Percentiles rank a stretch among this genome's conserved stretches.
Conservation (phyloP, 2,113 vertebrate species). For the Ageneiosus marmoratus region DNA sequence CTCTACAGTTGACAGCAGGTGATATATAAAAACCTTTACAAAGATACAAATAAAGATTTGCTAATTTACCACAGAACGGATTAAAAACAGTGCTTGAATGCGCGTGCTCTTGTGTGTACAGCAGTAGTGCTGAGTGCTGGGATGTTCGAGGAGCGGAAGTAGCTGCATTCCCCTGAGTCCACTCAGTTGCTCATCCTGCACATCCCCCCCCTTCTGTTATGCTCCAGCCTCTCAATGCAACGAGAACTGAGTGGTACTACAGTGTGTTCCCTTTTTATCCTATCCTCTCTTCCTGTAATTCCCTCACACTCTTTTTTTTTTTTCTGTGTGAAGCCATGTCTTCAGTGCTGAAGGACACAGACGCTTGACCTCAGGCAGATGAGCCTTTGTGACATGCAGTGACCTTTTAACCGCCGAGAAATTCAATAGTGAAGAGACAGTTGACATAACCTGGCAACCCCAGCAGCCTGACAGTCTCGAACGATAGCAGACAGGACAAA, state of each 20-base stretch:
- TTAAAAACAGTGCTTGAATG: not conserved
- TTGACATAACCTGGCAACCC: slow-evolving; percentile 41
- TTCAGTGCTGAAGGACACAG: slow-evolving; percentile 43
- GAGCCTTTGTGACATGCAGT: slow-evolving; percentile 33
- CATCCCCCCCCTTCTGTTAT: slow-evolving; percentile 22
- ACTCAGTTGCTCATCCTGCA: slow-evolving; percentile 42
- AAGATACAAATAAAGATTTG: not conserved
- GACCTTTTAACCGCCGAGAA: slow-evolving; percentile 48
- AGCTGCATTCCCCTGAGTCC: slow-evolving; percentile 28
- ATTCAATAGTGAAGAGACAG: slow-evolving; percentile 48
- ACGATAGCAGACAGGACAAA: slow-evolving; percentile 24
- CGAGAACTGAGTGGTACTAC: slow-evolving; percentile 16
- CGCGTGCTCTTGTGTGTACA: not conserved
- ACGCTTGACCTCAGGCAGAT: slow-evolving; percentile 42
- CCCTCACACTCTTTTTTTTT: slow-evolving; percentile 35
- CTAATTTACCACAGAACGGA: not conserved
- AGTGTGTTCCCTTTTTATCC: slow-evolving; percentile 4
- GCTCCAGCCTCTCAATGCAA: slow-evolving; percentile 27
- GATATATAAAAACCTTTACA: not conserved
- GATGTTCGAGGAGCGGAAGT: slow-evolving; percentile 7
- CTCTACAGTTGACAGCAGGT: not conserved
- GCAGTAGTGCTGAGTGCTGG: slow-evolving; percentile 9
- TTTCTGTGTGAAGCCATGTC: not conserved
- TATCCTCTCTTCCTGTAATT: slow-evolving; percentile 23
- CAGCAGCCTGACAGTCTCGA: slow-evolving; percentile 10